Conservation (phyloP, 2,113 vertebrate genomes). For the Rattus norvegicus region GRCr8 NC_086033.1:93330501-93331000, state of each 20-base stretch:
- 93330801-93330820: too few species aligned
- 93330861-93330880: too few species aligned
- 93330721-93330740: not conserved
- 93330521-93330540: not conserved
- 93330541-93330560: not conserved
- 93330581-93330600: not conserved
- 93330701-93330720: not conserved
- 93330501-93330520: not conserved
- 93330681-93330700: not conserved
- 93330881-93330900: too few species aligned
- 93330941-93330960: too few species aligned
- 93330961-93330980: too few species aligned
- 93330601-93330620: not conserved
- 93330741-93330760: not conserved
- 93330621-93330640: too few species aligned
- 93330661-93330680: too few species aligned
- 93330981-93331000: too few species aligned
- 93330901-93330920: too few species aligned
- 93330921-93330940: too few species aligned
- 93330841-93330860: too few species aligned
- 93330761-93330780: not conserved
- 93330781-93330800: not conserved
- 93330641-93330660: not conserved
- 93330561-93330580: not conserved
- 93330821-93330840: too few species aligned